Base-by-base conservation (phyloP, 2,888 invertebrate genomes). In the Microplitis deprimator region DNA sequence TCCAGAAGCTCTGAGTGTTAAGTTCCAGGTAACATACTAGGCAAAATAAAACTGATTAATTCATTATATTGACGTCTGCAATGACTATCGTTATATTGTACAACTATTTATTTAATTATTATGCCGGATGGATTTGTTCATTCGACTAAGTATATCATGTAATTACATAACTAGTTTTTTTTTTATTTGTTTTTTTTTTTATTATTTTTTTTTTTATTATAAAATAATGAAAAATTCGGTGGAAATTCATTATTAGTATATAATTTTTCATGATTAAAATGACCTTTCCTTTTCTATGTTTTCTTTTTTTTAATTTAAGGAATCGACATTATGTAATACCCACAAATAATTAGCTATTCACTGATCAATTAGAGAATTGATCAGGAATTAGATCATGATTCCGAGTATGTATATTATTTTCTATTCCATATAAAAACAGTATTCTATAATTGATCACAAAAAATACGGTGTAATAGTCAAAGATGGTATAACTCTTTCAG, bases 401-500 rank as follows among this genome's bases (percentile, higher is more conserved):
- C 62, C 38, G 62, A 41, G 29, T 77, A 38, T 65, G 29, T 77
- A 38, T 65, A 60, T 70, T 61, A 62, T 82, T 20, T 41, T 41
- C 10, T 16, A 62, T 41, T 39, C n/a, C 17, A 39, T 10, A 82
- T 83, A 83, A 83, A 83, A 82, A 82, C 82, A 83, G 83, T 85
- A 81, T 81, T 81, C 83, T 79, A 85, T 85, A 84, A 82, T 84
- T 83, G 88, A 89, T 90, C 94, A 98, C 91, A 99, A 94, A 91
- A 99, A 99, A 91, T 99, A 99, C 20, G 99, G 99, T 80, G 98
- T 98, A 75, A 96, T 96, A 86, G 95, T 96, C 89, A 96, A 93
- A 74, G 96, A 95, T 77, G 99, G 99, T 88, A 98, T 96, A 86
- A 98, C 96, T 86, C 99, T 92, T 86, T 98, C 96, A 29, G 94